Conservation (phyloP, 2,888 invertebrate species). For the Lochmaea capreae region DNA sequence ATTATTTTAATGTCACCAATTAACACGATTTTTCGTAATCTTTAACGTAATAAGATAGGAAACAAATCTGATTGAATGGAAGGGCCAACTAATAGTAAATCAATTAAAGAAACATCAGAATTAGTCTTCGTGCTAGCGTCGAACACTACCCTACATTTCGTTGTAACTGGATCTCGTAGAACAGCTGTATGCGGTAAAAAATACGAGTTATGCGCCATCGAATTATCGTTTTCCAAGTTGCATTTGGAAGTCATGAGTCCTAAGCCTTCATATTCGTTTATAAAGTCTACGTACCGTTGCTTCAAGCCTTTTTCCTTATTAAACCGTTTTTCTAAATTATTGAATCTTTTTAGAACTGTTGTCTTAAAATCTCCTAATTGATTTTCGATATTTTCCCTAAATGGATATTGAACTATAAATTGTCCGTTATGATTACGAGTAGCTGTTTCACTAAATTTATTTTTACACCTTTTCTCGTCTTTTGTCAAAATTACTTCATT, state of each 20-base stretch:
- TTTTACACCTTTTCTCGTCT: neutral
- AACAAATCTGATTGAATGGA: slow-evolving; percentile 35
- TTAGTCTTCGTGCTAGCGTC: slow-evolving; percentile 33
- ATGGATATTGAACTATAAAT: neutral
- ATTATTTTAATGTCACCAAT: slow-evolving; percentile 43
- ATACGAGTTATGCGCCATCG: neutral
- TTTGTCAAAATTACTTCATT: neutral
- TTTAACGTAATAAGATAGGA: slow-evolving; percentile 36
- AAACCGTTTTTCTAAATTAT: neutral
- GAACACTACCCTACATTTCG: slow-evolving; percentile 40
- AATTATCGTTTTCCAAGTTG: neutral
- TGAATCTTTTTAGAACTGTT: neutral
- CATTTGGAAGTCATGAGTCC: neutral
- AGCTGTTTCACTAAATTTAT: neutral
- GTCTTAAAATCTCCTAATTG: neutral
- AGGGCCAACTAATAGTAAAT: slow-evolving; percentile 29
- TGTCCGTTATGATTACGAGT: neutral
- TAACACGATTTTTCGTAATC: slow-evolving; percentile 29
- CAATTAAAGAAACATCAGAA: slow-evolving; percentile 32
- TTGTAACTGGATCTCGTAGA: slow-evolving; percentile 24
- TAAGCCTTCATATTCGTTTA: neutral
- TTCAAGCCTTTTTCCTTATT: neutral
- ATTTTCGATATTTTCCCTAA: neutral
- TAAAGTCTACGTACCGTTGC: neutral
- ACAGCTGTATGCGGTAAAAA: slow-evolving; percentile 2